Evolutionary conservation across 2,888 invertebrate genomes (phyloP), one percentile per base, ranked within the genome.

Genomic region (Agrotis ipsilon): DNA sequence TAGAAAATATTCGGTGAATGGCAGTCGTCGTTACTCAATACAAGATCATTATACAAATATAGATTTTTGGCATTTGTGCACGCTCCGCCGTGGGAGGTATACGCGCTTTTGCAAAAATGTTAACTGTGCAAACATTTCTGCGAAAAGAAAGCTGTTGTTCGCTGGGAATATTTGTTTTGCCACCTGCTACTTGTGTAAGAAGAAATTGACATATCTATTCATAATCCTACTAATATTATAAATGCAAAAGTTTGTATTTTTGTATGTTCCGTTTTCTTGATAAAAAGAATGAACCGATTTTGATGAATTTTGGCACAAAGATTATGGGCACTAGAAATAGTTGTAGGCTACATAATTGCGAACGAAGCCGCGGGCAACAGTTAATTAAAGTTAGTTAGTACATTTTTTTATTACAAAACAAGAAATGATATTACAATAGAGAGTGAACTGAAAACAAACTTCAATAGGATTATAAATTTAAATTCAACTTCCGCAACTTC

Each of bases 41-140:
- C 92, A 89, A 90, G 90, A 91, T 95, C 95, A 94, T 96, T 96
- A 96, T 93, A 95, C 95, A 96, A 96, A 96, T 95, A 96, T 96
- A 94, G 94, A 94, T 94, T 95, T 95, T 92, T 92, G 92, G 85
- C 93, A 91, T 93, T 95, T 93, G 90, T 95, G 92, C 95, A 95
- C 96, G 95, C 94, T 90, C 88, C 92, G 89, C 94, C 89, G 94
- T 96, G 94, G 95, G 96, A 93, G 95, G 96, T 92, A 91, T 87
- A 83, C 86, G 88, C 89, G 89, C 85, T 90, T 39, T 92, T 92
- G 91, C 92, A 88, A 93, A 90, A 89, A 88, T 89, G 85, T 85
- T 86, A 77, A 88, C 88, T 83, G 88, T 81, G 79, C 82, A 75
- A 84, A 75, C 87, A 87, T 82, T 93, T 95, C 94, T 89, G 66